A percentile compares a stretch with the other conserved stretches of the same genome.
phyloP scores from a whole-genome alignment of 2,113 vertebrate genomes.

The Monarcha castaneiventris region DNA sequence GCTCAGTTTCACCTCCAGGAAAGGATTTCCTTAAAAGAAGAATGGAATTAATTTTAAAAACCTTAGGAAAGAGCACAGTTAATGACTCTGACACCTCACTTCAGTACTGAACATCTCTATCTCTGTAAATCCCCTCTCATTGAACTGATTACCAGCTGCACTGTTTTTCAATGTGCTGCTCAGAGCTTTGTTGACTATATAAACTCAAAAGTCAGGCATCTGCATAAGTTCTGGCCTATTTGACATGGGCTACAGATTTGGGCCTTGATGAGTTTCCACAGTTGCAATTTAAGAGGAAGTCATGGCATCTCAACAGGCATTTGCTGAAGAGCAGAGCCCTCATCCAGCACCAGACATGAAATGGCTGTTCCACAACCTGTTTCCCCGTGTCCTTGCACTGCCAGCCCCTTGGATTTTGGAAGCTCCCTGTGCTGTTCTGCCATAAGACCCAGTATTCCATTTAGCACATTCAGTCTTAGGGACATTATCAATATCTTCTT shows the following conservation, averaged over 20 bases:
- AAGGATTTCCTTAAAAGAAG: neutral
- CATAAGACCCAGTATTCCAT: neutral
- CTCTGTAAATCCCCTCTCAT: neutral
- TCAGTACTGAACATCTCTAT: neutral
- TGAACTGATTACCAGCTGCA: neutral
- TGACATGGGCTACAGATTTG: neutral
- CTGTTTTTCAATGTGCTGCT: neutral
- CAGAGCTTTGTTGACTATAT: neutral
- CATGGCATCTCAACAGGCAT: too few species aligned
- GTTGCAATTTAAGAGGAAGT: neutral
- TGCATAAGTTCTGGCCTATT: fast-evolving
- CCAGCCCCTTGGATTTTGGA: neutral
- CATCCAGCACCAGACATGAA: neutral
- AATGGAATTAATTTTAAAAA: neutral
- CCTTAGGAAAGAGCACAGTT: neutral
- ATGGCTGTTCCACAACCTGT: neutral
- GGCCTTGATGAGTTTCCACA: neutral
- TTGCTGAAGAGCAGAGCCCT: neutral
- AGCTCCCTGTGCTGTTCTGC: neutral
- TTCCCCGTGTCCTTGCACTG: neutral
- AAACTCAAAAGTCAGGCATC: neutral
- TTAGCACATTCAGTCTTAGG: neutral
- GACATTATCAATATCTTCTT: neutral
- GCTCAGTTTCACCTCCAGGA: neutral
- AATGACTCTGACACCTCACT: neutral